Evolutionary conservation across 1,140 invertebrate species (phyloP).

Genomic region (Phymastichus coffea): DNA sequence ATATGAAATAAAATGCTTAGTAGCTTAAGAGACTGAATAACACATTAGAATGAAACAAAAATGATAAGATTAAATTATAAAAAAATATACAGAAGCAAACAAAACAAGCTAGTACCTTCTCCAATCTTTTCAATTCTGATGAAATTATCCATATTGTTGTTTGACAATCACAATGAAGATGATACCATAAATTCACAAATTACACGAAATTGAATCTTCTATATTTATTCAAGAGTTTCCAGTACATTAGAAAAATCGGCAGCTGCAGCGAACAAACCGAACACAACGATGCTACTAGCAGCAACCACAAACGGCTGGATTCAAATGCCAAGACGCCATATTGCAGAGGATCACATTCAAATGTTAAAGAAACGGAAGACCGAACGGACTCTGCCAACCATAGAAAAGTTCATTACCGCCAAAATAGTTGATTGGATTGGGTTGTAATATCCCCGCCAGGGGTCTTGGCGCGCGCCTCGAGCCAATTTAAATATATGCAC

Average conservation of each 20-base stretch:
- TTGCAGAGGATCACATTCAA: constrained; percentile 20
- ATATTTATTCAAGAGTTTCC: too few species aligned
- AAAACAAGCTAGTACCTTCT: constrained; percentile 65
- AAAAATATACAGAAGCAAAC: neutral
- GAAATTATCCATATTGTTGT: constrained; percentile 88
- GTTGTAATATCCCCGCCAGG: too few species aligned
- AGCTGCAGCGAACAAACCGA: neutral
- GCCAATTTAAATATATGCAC: too few species aligned
- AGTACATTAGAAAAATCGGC: too few species aligned
- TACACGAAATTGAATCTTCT: too few species aligned
- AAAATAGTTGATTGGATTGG: neutral
- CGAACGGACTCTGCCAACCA: neutral
- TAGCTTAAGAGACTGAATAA: too few species aligned
- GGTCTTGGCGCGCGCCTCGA: too few species aligned
- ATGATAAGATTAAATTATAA: too few species aligned
- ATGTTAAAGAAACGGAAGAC: neutral
- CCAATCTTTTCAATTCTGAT: constrained; percentile 94
- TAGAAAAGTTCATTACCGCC: neutral
- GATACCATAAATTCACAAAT: too few species aligned
- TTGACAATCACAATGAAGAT: too few species aligned
- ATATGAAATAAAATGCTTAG: too few species aligned
- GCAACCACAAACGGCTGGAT: constrained; percentile 29
- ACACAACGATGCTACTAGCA: neutral
- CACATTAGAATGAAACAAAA: too few species aligned
- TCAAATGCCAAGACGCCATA: constrained; percentile 44